Evolutionary conservation across 1,140 invertebrate genomes (phyloP), one percentile per base, ranked within the genome.

Genomic region (Neodiprion virginianus): DNA sequence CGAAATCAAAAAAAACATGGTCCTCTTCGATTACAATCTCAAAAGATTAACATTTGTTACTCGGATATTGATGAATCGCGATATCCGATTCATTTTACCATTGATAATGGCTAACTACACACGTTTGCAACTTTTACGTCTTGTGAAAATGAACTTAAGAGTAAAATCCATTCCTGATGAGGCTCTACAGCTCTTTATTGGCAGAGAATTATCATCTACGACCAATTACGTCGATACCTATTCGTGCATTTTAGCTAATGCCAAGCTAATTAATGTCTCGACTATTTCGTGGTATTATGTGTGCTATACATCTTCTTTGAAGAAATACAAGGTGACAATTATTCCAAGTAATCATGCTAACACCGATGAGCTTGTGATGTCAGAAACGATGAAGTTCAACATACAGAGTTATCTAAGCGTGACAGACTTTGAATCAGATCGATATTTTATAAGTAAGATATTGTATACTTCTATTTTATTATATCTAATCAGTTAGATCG

Each of bases 381-480:
- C 90, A 50, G 87, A 90, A 82, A 89, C 87, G 73, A 88, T 87
- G 72, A 86, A 83, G 75, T 81, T 86, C 50, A 92, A 92, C 82
- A 76, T 91, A 69, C 75, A 84, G 79, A 87, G 88, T 47, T 66
- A 72, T 71, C 77, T 86, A 40, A 11, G 66, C 40, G 72, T n/a
- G 23, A 69, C 73, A 49, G 40, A 75, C 48, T 74, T 67, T 8
- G 23, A 81, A 21, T 48, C 72, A 8, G 48, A 69, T n/a, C 69
- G 48, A 1, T 83, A 79, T 72, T 87, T 85, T 71, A 75, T 87
- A 66, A 23, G 85, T 87, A 74, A 83, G 81, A 61, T 61, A 61
- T 61, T 61, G 11, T 8, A 40, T 82, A 74, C 48, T 48, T 67
- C 12, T 53, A 65, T 69, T 47, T 75, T 4, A 72, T 71, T 76